Base-by-base conservation (phyloP, 1,140 invertebrate species). In the Drosophila teissieri region DNA sequence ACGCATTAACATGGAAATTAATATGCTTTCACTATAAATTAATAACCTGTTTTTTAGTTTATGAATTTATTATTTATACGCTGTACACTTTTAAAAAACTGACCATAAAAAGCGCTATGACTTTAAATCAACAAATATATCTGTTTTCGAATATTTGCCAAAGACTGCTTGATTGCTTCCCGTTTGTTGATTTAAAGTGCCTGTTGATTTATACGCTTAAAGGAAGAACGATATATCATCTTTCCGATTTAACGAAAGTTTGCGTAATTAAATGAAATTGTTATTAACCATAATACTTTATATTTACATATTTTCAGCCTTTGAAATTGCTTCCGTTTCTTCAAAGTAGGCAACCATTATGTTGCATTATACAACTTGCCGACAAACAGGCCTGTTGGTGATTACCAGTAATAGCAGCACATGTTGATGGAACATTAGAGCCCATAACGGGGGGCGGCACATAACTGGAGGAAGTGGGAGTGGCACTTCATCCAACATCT, bases 321-420 rank as follows among this genome's bases (percentile, higher is more conserved):
- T 31, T 31, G 31, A 17, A 44, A 19, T 44, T 44, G 10, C 22
- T 45, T 24, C 4, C 22, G 1, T 27, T 12, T n/a, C 11, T 45
- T 17, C 4, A 14, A 14, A 11, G 14, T 15, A 11, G 11, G 15
- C 27, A 17, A 14, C 2, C 19, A 17, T 27, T n/a, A 40, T n/a
- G 14, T 3, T 10, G 10, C 24, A 22, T 60, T 60, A 14, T 14
- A 5, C 15, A 62, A 58, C 22, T 22, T 62, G 14, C 17, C 11
- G 42, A 10, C 4, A 51, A 60, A 24, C 24, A 51, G 22, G 39
- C 60, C 67, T 72, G 69, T 49, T 46, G 31, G 67, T 39, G 54
- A 73, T 73, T 72, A 72, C 69, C 39, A 45, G 67, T 70, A 70
- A 70, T 57, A 57, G 57, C 44, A 49, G 64, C 44, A 70, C 64